Conservation (phyloP, 2,797 vertebrate genomes). For the Dallia pectoralis region DNA sequence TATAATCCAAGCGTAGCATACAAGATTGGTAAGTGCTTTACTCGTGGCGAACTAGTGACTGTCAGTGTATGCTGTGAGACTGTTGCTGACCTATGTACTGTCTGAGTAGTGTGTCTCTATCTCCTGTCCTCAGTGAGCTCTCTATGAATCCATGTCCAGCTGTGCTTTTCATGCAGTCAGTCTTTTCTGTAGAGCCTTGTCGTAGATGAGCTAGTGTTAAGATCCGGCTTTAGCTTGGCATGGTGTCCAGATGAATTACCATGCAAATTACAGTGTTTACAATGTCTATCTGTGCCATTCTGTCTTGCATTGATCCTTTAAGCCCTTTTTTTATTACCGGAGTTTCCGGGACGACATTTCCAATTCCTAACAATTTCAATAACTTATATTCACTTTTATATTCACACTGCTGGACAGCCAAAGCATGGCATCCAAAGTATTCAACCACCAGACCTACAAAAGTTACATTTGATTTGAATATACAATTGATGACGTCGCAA, state of each 20-base stretch:
- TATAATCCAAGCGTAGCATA: neutral
- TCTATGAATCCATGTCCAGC: constrained; percentile 15
- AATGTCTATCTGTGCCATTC: neutral
- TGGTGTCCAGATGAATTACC: constrained; percentile 12
- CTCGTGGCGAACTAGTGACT: neutral
- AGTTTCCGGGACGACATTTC: no score
- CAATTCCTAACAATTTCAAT: no score
- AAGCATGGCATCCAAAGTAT: no score
- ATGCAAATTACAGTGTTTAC: constrained; percentile 6
- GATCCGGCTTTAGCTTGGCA: constrained; percentile 9
- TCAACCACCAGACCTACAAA: no score
- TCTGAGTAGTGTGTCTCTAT: neutral
- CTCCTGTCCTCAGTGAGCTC: neutral
- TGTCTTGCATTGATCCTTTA: neutral
- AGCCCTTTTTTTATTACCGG: no score
- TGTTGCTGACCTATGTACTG: neutral
- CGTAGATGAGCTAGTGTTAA: neutral
- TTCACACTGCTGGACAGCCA: no score
- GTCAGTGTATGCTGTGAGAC: neutral
- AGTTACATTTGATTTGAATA: no score
- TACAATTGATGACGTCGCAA: no score
- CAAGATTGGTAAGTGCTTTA: neutral
- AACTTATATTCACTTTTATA: no score
- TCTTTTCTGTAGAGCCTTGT: neutral
- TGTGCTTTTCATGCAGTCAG: neutral